Evolutionary conservation across 1,140 invertebrate species (phyloP).

Genomic region (Drosophila pectinifera): DNA sequence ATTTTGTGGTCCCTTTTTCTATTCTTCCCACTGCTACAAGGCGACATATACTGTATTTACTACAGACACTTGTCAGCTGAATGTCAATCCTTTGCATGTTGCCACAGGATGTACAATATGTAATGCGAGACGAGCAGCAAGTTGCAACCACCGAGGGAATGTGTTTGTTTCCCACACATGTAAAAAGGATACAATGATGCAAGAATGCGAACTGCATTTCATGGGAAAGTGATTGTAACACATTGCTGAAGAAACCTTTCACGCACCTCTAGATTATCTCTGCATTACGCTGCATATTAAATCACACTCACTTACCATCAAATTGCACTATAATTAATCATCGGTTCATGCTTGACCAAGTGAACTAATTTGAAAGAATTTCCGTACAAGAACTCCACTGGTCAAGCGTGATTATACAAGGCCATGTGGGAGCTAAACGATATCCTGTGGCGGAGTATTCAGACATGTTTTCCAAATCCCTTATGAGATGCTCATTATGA

Average conservation of each 20-base stretch:
- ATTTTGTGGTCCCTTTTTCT: constrained; percentile 37
- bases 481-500: constrained; percentile 63
- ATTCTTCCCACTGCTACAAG: neutral
- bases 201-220: constrained; percentile 57
- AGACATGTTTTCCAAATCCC: constrained; percentile 50
- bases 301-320: constrained; percentile 5
- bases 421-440: constrained; percentile 51
- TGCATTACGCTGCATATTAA: constrained; percentile 54
- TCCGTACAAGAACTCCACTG: constrained; percentile 21
- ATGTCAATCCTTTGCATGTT: constrained; percentile 79
- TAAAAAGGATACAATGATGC: constrained; percentile 31
- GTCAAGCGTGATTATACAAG: constrained; percentile 63
- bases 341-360: constrained; percentile 55
- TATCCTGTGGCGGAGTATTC: constrained; percentile 41
- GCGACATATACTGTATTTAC: constrained; percentile 4
- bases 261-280: constrained; percentile 6
- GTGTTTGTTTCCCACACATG: constrained; percentile 74
- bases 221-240: constrained; percentile 70
- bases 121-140: constrained; percentile 59
- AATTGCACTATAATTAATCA: constrained; percentile 46
- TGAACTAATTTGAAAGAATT: constrained; percentile 41
- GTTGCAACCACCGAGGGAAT: constrained; percentile 52
- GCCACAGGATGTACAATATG: constrained; percentile 66
- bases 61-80: constrained; percentile 74
- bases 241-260: constrained; percentile 24